Conservation (phyloP, 2,888 invertebrate species). For the Tinea trinotella region DNA sequence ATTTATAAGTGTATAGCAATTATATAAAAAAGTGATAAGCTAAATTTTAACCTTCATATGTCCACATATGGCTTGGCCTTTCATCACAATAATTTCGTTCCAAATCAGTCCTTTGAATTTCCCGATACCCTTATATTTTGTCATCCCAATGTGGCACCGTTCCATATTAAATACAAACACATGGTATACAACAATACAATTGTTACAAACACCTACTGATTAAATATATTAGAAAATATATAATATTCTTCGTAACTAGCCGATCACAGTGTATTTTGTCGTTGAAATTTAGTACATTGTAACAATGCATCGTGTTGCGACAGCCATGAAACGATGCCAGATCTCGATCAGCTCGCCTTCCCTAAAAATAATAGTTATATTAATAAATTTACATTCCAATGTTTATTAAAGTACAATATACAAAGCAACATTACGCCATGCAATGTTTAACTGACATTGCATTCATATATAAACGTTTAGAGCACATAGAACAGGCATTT, state of each 20-base stretch:
- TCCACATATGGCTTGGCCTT: neutral
- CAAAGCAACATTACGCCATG: neutral
- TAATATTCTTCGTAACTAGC: neutral
- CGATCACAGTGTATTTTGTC: neutral
- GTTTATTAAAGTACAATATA: neutral
- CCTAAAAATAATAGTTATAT: neutral
- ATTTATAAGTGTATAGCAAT: neutral
- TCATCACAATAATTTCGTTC: neutral
- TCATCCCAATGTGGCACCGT: neutral
- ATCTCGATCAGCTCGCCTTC: conserved; percentile 3
- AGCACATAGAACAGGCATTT: no score
- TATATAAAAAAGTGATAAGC: neutral
- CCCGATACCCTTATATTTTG: neutral
- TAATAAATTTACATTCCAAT: neutral
- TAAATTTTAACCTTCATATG: no score
- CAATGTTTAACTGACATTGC: neutral
- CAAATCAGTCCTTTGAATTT: neutral
- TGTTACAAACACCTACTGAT: no score
- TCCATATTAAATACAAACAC: neutral
- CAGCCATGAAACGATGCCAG: conserved; percentile 3
- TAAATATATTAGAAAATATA: no score
- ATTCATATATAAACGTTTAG: neutral
- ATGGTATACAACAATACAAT: no score
- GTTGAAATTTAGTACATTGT: neutral
- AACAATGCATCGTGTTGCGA: neutral